Conservation (phyloP, 2,888 invertebrate genomes). For the Tinea pellionella region DNA sequence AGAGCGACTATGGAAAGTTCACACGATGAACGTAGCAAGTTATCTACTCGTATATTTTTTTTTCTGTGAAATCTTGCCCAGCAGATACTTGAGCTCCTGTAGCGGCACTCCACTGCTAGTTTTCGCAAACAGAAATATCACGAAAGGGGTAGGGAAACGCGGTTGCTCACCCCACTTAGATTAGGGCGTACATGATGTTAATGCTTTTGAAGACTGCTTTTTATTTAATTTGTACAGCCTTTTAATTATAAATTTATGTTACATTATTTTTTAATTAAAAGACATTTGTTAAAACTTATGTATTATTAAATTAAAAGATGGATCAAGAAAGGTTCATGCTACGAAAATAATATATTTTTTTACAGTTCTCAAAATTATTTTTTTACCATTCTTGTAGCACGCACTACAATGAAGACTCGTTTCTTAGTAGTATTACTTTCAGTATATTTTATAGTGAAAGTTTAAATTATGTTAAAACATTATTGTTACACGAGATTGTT, state of each 20-base stretch:
- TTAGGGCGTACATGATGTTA: background rate
- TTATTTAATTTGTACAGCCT: background rate
- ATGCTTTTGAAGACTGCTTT: background rate
- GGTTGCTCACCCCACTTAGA: background rate
- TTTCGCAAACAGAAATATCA: constrained; percentile 15
- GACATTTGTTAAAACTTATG: background rate
- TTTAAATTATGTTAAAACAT: too few relatives aligned
- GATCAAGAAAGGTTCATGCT: background rate
- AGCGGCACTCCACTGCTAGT: constrained; percentile 14
- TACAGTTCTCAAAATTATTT: too few relatives aligned
- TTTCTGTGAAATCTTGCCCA: constrained; percentile 15
- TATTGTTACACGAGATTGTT: too few relatives aligned
- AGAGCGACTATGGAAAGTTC: background rate
- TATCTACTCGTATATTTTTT: constrained; percentile 17
- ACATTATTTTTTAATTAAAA: background rate
- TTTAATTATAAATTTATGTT: background rate
- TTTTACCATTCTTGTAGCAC: too few relatives aligned
- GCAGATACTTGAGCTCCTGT: constrained; percentile 14
- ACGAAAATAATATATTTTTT: too few relatives aligned
- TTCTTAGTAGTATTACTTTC: too few relatives aligned
- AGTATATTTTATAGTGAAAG: too few relatives aligned
- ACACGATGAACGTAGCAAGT: background rate
- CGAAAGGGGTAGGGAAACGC: background rate
- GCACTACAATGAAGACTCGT: too few relatives aligned
- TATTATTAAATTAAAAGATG: background rate